Percentiles rank a stretch among this genome's conserved stretches.
Evolutionary conservation across 2,113 vertebrate genomes (phyloP).

Genomic region (Opisthocomus hoazin): DNA sequence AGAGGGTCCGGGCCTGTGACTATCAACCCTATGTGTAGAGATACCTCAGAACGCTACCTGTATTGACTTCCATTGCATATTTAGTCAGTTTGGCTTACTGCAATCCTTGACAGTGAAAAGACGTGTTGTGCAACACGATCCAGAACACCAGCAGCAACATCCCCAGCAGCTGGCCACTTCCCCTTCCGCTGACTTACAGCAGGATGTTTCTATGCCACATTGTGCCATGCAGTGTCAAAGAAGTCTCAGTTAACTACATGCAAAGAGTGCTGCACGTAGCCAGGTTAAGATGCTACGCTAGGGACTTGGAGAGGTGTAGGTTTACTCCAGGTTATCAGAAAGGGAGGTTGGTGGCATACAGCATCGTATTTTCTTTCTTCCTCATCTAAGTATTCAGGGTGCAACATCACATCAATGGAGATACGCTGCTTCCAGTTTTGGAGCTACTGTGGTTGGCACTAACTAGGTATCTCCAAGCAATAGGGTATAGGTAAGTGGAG

Average conservation of each 20-base stretch:
- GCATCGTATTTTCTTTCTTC: not conserved
- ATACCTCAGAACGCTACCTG: not conserved
- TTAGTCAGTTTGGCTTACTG: not conserved
- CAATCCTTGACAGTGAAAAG: not conserved
- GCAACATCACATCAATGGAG: not conserved
- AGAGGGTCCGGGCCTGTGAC: not conserved
- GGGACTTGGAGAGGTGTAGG: not conserved
- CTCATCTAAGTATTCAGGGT: not conserved
- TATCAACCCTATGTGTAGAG: not conserved
- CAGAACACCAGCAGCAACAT: not conserved
- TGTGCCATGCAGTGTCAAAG: fast-evolving
- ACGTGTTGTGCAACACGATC: not conserved
- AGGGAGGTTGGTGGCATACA: not conserved
- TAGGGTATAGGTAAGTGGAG: not conserved
- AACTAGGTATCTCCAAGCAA: not conserved
- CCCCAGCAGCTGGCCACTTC: not conserved
- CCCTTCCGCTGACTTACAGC: not conserved
- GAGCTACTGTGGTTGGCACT: not conserved
- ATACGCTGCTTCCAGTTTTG: not conserved
- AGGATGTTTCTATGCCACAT: not conserved
- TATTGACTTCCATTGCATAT: not conserved
- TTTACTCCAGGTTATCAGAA: not conserved
- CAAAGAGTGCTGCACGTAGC: fast-evolving
- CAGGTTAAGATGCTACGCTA: not conserved
- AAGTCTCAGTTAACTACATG: not conserved